A percentile compares a stretch with the other conserved stretches of the same genome.
phyloP scores from a whole-genome alignment of 2,888 invertebrate genomes.

The Diarsia dahlii region DNA sequence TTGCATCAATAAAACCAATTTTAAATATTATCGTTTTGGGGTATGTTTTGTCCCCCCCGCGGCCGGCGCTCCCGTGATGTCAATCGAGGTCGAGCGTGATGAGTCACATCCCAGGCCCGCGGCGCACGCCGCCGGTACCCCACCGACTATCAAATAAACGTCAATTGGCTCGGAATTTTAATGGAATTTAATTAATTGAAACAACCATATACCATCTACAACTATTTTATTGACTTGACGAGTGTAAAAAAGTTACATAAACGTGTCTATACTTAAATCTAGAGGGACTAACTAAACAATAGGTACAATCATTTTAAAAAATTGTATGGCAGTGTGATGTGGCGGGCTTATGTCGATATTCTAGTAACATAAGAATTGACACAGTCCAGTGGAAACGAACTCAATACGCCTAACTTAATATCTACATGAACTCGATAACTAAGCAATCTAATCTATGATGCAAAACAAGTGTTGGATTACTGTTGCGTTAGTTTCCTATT shows the following conservation, averaged over 20 bases:
- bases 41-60: constrained; percentile 76
- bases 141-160: constrained; percentile 79
- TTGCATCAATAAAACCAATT: constrained; percentile 91
- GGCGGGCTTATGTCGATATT: constrained; percentile 91
- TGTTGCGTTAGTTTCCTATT: constrained; percentile 69
- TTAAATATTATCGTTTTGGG: constrained; percentile 84
- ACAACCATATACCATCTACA: constrained; percentile 86
- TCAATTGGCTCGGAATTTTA: constrained; percentile 87
- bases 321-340: constrained; percentile 84
- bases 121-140: constrained; percentile 67
- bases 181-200: constrained; percentile 89
- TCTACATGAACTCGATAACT: constrained; percentile 74
- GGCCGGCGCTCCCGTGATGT: constrained; percentile 68
- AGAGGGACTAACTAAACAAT: constrained; percentile 67
- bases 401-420: constrained; percentile 82
- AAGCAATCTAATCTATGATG: constrained; percentile 83
- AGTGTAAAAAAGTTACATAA: constrained; percentile 86
- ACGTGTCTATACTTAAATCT: constrained; percentile 80
- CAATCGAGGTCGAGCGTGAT: constrained; percentile 70
- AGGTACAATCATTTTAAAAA: constrained; percentile 76
- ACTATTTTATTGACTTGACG: constrained; percentile 86
- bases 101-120: constrained; percentile 77
- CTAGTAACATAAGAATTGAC: constrained; percentile 92
- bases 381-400: constrained; percentile 90
- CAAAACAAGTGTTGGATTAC: constrained; percentile 83